A percentile compares a stretch with the other conserved stretches of the same genome.
Conservation (phyloP, 2,797 vertebrate species). For the Acomys russatus region DNA sequence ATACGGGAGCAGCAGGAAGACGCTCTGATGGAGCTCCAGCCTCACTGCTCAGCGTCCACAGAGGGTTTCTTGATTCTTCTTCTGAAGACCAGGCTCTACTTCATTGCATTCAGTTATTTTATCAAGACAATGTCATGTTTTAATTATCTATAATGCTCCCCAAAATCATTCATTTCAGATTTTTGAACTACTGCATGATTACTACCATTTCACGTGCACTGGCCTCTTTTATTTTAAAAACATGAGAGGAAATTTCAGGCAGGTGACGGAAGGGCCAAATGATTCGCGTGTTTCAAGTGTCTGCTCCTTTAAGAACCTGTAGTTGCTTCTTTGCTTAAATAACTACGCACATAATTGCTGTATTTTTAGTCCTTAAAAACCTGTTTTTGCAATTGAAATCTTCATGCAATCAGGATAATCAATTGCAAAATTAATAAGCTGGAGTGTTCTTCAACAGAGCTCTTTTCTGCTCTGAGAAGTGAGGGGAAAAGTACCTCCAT, state of each 20-base stretch:
- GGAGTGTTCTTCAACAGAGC: constrained; percentile 59
- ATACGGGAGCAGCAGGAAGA: neutral
- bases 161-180: constrained; percentile 61
- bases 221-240: constrained; percentile 35
- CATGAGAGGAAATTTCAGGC: constrained; percentile 69
- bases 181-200: constrained; percentile 60
- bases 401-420: constrained; percentile 83
- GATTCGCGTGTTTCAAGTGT: constrained; percentile 52
- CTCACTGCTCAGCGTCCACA: neutral
- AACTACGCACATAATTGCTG: constrained; percentile 80
- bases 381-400: constrained; percentile 84
- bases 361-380: constrained; percentile 82
- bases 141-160: constrained; percentile 52
- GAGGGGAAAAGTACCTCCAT: constrained; percentile 70
- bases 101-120: constrained; percentile 50
- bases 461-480: constrained; percentile 76
- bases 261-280: constrained; percentile 66
- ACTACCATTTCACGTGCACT: constrained; percentile 45
- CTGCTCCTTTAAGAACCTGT: constrained; percentile 76
- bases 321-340: constrained; percentile 70
- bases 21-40: neutral
- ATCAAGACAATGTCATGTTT: constrained; percentile 63
- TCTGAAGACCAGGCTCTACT: constrained; percentile 25
- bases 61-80: constrained; percentile 7
- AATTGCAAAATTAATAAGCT: constrained; percentile 85